Conservation (phyloP, 2,797 vertebrate species). For the Enteromius trimaculatus region DNA sequence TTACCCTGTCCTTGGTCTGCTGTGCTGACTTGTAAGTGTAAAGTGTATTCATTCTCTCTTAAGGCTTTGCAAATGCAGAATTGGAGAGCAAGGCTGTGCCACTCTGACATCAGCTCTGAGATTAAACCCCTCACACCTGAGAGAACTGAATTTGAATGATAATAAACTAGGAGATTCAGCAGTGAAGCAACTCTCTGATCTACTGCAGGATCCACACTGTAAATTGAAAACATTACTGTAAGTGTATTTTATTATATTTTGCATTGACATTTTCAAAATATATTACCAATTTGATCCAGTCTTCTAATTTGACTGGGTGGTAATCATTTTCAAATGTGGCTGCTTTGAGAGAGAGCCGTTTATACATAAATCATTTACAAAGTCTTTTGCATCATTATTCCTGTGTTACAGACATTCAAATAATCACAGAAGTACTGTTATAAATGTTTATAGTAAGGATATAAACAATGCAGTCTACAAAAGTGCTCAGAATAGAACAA, state of each 20-base stretch:
- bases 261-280: not conserved
- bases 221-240: not conserved
- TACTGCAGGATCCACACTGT: not conserved
- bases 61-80: not conserved
- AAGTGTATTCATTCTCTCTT: not conserved
- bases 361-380: too few relatives aligned
- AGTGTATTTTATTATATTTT: not conserved
- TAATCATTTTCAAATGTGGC: too few relatives aligned
- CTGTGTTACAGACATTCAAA: too few relatives aligned
- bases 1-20: not conserved
- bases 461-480: too few relatives aligned
- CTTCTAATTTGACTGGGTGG: too few relatives aligned
- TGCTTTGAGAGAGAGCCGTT: too few relatives aligned
- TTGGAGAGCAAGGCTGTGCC: not conserved
- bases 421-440: too few relatives aligned
- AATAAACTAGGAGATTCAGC: not conserved
- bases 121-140: not conserved
- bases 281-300: too few relatives aligned
- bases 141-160: not conserved
- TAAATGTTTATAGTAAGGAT: too few relatives aligned
- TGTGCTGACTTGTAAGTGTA: not conserved
- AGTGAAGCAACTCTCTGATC: not conserved
- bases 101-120: not conserved
- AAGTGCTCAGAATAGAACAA: too few relatives aligned
- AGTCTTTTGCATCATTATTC: too few relatives aligned